Conservation (phyloP, 2,113 vertebrate genomes). For the Pandion haliaetus region DNA sequence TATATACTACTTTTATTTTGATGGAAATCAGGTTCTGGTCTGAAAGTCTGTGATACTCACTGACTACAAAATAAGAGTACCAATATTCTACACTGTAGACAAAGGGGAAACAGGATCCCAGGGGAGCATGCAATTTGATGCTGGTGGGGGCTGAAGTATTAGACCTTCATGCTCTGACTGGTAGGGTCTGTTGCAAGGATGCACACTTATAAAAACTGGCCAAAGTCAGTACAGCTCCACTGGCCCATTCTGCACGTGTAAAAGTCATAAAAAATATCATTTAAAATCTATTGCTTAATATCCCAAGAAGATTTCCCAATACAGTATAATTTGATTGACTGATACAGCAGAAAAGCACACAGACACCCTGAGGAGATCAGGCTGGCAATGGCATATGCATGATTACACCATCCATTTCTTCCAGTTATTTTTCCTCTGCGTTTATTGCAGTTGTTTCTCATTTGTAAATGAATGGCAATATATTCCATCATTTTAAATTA, state of each 20-base stretch:
- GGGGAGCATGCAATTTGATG: neutral
- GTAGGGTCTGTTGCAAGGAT: neutral
- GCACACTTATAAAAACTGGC: accelerated
- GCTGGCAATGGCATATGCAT: neutral
- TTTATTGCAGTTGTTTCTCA: slow-evolving; percentile 7
- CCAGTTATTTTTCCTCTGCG: slow-evolving; percentile 11
- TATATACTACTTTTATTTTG: neutral
- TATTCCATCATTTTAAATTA: slow-evolving; percentile 60
- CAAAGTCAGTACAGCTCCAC: neutral
- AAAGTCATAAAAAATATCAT: neutral
- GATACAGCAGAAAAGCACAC: neutral
- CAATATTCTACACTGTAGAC: neutral
- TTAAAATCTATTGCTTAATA: slow-evolving; percentile 27
- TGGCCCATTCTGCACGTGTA: neutral
- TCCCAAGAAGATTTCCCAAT: slow-evolving; percentile 8
- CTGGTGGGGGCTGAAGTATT: neutral
- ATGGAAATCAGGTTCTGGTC: neutral
- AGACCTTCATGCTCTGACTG: neutral
- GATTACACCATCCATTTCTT: slow-evolving; percentile 37
- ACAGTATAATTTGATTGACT: slow-evolving; percentile 12
- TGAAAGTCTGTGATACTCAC: neutral
- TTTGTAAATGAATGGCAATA: slow-evolving; percentile 37
- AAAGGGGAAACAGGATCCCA: neutral
- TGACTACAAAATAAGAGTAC: neutral
- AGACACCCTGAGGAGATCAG: slow-evolving; percentile 27